phyloP scores from a whole-genome alignment of 2,888 invertebrate species.

The Machimus rusticus region DNA sequence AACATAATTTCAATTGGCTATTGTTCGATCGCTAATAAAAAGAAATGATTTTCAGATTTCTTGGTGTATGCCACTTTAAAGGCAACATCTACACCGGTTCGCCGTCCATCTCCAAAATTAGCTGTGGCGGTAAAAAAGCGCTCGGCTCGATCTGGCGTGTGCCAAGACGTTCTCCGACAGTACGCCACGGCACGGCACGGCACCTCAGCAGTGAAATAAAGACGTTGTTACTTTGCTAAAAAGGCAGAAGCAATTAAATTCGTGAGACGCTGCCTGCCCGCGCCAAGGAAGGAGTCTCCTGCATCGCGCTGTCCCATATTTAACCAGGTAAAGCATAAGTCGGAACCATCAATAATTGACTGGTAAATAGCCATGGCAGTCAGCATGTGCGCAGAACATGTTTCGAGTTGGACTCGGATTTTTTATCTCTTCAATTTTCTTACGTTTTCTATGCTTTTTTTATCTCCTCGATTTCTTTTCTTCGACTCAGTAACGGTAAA shows the following conservation, averaged over 20 bases:
- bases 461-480: not conserved
- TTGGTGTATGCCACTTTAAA: not conserved
- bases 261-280: not conserved
- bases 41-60: not conserved
- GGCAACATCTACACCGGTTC: not conserved
- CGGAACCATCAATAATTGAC: slow-evolving; percentile 16
- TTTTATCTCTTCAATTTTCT: not conserved
- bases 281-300: not conserved
- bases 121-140: not conserved
- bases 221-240: not conserved
- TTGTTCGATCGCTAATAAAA: not conserved
- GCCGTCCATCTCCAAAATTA: not conserved
- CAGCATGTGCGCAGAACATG: slow-evolving; percentile 2
- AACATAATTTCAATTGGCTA: not conserved
- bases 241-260: slow-evolving; percentile 10
- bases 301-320: slow-evolving; percentile 15
- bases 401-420: not conserved
- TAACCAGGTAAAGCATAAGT: slow-evolving; percentile 1
- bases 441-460: not conserved
- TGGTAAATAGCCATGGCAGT: slow-evolving; percentile 15
- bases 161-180: not conserved
- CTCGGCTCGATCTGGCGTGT: not conserved
- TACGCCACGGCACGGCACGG: not conserved
- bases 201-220: not conserved
- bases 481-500: slow-evolving; percentile 11